A percentile compares a stretch with the other conserved stretches of the same genome.
Evolutionary conservation across 2,113 vertebrate genomes (phyloP).

Genomic region (Stictonetta naevosa): DNA sequence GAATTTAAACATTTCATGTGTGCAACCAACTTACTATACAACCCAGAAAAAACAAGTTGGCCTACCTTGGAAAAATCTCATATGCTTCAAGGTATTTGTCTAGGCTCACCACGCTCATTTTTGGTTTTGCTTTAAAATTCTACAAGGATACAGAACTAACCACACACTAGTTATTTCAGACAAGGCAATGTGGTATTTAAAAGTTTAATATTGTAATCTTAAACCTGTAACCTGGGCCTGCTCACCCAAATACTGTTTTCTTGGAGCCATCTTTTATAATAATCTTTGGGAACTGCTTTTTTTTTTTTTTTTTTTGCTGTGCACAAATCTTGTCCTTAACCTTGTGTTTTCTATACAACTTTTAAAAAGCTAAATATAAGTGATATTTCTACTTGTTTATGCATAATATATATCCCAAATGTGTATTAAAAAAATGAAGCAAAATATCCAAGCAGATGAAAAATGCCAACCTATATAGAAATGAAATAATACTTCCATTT

Average conservation of each 20-base stretch:
- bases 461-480: background rate
- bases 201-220: conserved; percentile 27
- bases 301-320: background rate
- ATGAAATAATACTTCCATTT: background rate
- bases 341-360: background rate
- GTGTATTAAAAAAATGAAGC: background rate
- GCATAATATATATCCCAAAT: background rate
- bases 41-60: conserved; percentile 22
- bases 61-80: conserved; percentile 16
- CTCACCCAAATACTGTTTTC: background rate
- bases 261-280: background rate
- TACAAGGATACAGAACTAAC: conserved; percentile 13
- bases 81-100: conserved; percentile 43
- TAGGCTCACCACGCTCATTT: conserved; percentile 27
- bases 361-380: background rate
- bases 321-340: background rate
- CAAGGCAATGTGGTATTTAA: background rate
- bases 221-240: background rate
- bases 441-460: background rate
- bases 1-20: conserved; percentile 12
- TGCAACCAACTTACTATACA: background rate
- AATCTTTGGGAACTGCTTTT: background rate
- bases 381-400: background rate
- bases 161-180: conserved; percentile 2
- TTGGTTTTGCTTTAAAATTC: conserved; percentile 48